Percentiles rank a stretch among this genome's conserved stretches.
phyloP scores from a whole-genome alignment of 2,797 vertebrate genomes.

The Hippopotamyrus pictus region DNA sequence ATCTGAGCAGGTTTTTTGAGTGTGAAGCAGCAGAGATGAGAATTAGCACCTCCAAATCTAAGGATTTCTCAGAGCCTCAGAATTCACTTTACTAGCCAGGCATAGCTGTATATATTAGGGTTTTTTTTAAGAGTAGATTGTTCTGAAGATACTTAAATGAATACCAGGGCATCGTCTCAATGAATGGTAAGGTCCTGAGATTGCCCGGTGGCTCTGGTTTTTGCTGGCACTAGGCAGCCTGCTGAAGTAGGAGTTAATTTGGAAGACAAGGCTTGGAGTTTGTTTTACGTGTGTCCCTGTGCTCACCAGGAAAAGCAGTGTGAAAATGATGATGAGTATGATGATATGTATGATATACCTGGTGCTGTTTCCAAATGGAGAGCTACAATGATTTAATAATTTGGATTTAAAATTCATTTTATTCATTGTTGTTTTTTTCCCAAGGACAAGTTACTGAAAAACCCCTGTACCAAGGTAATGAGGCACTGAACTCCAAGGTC shows the following conservation, averaged over 20 bases:
- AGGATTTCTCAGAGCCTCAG: not conserved
- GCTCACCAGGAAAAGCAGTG: not conserved
- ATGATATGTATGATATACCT: not conserved
- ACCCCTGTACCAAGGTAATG: slow-evolving; percentile 40
- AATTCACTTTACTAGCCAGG: not conserved
- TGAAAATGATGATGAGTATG: not conserved
- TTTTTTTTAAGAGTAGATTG: not conserved
- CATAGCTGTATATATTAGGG: not conserved
- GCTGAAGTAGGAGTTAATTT: not conserved
- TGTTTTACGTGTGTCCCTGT: not conserved
- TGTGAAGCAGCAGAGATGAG: not conserved
- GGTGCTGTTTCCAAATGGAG: not conserved
- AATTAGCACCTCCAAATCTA: not conserved
- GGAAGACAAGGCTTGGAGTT: not conserved
- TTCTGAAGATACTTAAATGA: not conserved
- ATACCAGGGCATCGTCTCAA: not conserved
- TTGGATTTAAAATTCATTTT: not conserved
- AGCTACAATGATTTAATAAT: not conserved
- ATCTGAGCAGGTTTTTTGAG: not conserved
- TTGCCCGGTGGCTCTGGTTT: not conserved
- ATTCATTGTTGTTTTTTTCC: not conserved
- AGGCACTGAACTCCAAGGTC: slow-evolving; percentile 71
- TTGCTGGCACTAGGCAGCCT: not conserved
- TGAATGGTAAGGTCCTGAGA: not conserved
- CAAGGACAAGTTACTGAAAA: slow-evolving; percentile 36